Base-by-base conservation (phyloP, 1,140 invertebrate genomes). In the Hyles vespertilio region DNA sequence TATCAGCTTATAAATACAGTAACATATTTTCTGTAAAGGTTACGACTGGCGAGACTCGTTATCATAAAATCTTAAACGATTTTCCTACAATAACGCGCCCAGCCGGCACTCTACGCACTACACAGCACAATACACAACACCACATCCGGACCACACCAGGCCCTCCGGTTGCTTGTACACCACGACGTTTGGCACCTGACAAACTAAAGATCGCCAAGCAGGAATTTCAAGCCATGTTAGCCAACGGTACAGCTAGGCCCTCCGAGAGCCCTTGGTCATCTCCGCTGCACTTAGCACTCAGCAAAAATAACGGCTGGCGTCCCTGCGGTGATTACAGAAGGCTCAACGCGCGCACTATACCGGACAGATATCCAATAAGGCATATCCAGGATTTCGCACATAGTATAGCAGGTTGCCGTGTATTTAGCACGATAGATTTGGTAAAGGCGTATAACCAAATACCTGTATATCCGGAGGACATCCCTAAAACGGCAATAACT, bases 351-450 rank as follows among this genome's bases (percentile, higher is more conserved):
- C 40, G 60, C 0, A 68, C 66, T 1, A 56, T 64, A 10, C 59
- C 61, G 10, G 22, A 22, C 22, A 22, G 22, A 22, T 22, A 22
- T 22, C 22, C 22, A 22, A 22, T 22, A 22, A 22, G 61, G 7
- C 61, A 68, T 10, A 57, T 68, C 5, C 56, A 62, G 0, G 62
- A 68, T 44, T 64, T 64, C 12, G 9, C 52, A 2, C 56, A 68
- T 8, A 3, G 3, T 0, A 40, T 64, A 1, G 11, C 61, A 10
- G 61, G 59, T 43, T 46, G 44, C 11, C 22, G 12, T 40, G 36
- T 61, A 5, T 65, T 61, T 48, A n/a, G 10, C 5, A 65, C 46
- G 0, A 47, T 65, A 4, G 59, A 62, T 34, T 34, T 60, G 46
- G 46, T 47, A 22, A 22, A 22, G 22, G 22, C 22, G 22, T 22